Percentiles rank a stretch among this genome's conserved stretches.
These are phyloP conservation scores for Scelioninae gen. 1 DNA, from an alignment of 2,888 invertebrate genomes.

Conservation along the genomic window DNA sequence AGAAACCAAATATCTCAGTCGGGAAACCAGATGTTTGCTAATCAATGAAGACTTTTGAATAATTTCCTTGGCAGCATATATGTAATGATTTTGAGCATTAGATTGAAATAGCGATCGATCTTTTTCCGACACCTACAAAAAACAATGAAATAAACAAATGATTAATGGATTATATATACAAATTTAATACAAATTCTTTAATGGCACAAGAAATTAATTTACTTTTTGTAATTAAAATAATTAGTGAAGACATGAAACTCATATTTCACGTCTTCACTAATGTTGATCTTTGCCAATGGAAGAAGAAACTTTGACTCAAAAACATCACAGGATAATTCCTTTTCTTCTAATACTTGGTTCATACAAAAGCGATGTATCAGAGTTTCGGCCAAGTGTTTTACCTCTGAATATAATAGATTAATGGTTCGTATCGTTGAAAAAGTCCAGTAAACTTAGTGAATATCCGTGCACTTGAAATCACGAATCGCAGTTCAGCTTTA, in stretches of 20 bases:
- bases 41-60: too few species aligned
- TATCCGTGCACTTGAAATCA: conserved; percentile 37
- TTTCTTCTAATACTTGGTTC: conserved; percentile 4
- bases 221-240: too few species aligned
- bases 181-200: too few species aligned
- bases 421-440: conserved; percentile 62
- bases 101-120: too few species aligned
- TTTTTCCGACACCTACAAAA: too few species aligned
- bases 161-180: too few species aligned
- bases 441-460: conserved; percentile 43
- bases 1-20: too few species aligned
- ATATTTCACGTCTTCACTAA: conserved; percentile 11
- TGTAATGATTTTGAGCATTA: too few species aligned
- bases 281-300: conserved; percentile 12
- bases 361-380: conserved; percentile 25
- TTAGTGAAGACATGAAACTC: too few species aligned
- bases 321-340: conserved; percentile 17
- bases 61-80: too few species aligned
- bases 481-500: conserved; percentile 43
- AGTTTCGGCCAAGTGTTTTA: conserved; percentile 29
- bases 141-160: too few species aligned
- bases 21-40: too few species aligned
- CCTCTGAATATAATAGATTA: conserved; percentile 59
- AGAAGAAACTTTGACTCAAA: conserved; percentile 17
- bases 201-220: neutral